Base-by-base conservation (phyloP, 2,797 vertebrate genomes). In the Poeciliopsis infans region DNA sequence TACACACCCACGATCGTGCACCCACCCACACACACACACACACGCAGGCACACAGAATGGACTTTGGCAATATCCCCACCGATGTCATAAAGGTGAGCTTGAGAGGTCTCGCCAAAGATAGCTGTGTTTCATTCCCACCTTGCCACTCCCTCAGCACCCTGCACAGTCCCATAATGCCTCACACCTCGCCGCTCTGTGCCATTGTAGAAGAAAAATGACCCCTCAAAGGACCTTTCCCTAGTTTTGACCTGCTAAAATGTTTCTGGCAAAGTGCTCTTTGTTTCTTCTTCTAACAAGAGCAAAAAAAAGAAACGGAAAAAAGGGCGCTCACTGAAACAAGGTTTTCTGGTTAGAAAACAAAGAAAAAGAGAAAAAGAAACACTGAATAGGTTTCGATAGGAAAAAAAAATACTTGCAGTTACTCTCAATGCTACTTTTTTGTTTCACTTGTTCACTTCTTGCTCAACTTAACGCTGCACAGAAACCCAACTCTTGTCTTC, bases 401-500 rank as follows among this genome's bases (percentile, higher is more conserved):
- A 49, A 28, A 33, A 39, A 79, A 71, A 59, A 8, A 43, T 18
- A 16, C 2, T 46, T 46, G 41, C 46, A 89, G 86, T 78, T 82
- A 85, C 51, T 53, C 16, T 53, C 23, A 53, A 66, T 61, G n/a
- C 36, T 84, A 51, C 78, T 86, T 53, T 83, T 84, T 43, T 55
- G 47, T 80, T 87, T 83, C 28, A 39, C 72, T 82, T 64, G 79
- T 75, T 83, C 74, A 86, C 46, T 76, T 72, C 82, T 80, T 89
- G 83, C 83, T 85, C 83, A 85, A 25, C 85, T 83, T 86, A 85
- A 83, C 77, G 81, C 82, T 83, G 82, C 18, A 76, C 80, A 81
- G 81, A 91, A 80, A 90, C 90, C 88, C 86, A 91, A 90, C 89
- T 89, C 82, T 31, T 15, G 83, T 86, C 91, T 89, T 88, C 91